Evolutionary conservation across 2,113 vertebrate species (phyloP), one percentile per base, ranked within the genome.

Genomic region (Anhinga rufa): DNA sequence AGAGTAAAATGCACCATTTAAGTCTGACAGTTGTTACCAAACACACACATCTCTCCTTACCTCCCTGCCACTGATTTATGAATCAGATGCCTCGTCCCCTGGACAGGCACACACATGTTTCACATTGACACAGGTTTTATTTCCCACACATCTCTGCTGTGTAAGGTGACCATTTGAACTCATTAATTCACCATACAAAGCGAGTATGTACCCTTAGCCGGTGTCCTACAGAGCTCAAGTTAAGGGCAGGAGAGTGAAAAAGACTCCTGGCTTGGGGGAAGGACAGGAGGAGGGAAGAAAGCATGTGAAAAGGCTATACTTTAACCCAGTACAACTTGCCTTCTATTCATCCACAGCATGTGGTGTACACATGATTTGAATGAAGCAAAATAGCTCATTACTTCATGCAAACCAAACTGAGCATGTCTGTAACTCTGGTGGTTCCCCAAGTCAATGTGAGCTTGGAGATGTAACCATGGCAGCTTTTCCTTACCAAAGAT

Each of bases 81-180:
- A 95, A 94, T 93, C 65, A 58, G 84, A 87, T 54, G 21, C 62
- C 84, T 92, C 32, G 2, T 91, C 66, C 62, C 82, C 60, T 28
- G 54, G 75, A 82, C 84, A 90, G 58, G 38, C 28, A 2, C 75
- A 92, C 93, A 95, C 78, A 91, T 95, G 95, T 85, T 97, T 97
- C 96, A 91, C 86, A 97, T 97, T 91, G 91, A 94, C 89, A 91
- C 78, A 89, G 89, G 78, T 87, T 93, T 92, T 87, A 70, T 91
- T 97, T 94, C 94, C 66, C 92, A 95, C 89, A 91, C 54, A 46
- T 87, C 54, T 89, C 96, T 93, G 46, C 70, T 70, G 9, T 25
- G 17, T 32, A 90, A 88, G 51, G 78, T 92, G 92, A 97, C 92
- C 71, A 5, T 93, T 66, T 96, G 96, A 97, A 97, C 95, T 80